phyloP scores from a whole-genome alignment of 2,888 invertebrate species.

The Monochamus alternatus region DNA sequence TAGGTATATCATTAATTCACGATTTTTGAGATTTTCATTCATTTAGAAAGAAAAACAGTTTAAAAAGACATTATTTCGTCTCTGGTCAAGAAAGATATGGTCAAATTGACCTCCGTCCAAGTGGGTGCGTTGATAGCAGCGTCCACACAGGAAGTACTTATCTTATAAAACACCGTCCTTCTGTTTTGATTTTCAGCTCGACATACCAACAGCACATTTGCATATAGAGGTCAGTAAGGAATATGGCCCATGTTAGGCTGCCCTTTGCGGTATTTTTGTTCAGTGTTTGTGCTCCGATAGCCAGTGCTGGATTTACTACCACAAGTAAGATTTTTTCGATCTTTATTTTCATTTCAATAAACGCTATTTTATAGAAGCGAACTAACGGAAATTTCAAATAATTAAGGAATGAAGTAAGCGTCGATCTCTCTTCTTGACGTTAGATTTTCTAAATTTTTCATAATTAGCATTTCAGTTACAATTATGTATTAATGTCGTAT shows the following conservation, averaged over 20 bases:
- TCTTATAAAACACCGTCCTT: constrained; percentile 55
- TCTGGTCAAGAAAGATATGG: constrained; percentile 17
- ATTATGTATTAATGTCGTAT: too few species aligned
- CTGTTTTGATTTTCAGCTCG: constrained; percentile 6
- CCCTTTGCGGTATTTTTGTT: constrained; percentile 33
- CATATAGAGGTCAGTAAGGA: constrained; percentile 25
- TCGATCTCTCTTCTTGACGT: too few species aligned
- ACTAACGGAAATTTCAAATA: too few species aligned
- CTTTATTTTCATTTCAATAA: too few species aligned
- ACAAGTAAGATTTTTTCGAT: constrained; percentile 50
- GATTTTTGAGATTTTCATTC: too few species aligned
- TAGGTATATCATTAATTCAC: too few species aligned
- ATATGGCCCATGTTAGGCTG: constrained; percentile 20
- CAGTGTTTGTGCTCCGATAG: constrained; percentile 24
- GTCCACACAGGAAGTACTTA: constrained; percentile 60
- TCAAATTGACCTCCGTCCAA: constrained; percentile 41
- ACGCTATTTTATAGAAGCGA: too few species aligned
- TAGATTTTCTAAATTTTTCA: too few species aligned
- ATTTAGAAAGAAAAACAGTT: background rate
- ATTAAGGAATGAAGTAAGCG: too few species aligned
- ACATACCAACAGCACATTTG: constrained; percentile 45
- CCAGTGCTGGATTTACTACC: constrained; percentile 53
- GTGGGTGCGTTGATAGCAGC: constrained; percentile 56
- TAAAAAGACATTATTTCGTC: constrained; percentile 2
- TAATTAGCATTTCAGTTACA: too few species aligned